These are phyloP conservation scores for Ormyrus pomaceus DNA, from an alignment of 2,888 invertebrate genomes.

Conservation along the genomic window DNA sequence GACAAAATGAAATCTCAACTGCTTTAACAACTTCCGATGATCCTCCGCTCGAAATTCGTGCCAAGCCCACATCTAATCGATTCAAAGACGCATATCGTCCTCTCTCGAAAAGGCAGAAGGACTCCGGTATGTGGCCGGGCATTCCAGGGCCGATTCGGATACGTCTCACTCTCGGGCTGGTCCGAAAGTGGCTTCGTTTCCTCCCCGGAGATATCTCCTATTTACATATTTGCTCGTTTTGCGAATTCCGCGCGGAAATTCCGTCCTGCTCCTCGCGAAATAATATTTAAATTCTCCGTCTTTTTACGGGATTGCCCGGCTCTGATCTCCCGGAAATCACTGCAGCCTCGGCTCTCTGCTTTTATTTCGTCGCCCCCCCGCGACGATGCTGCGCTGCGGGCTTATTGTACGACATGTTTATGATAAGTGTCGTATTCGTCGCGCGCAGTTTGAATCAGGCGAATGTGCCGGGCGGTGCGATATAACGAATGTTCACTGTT, in stretches of 20 bases:
- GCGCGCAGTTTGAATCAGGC: not conserved
- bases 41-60: too few relatives aligned
- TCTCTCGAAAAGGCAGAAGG: too few relatives aligned
- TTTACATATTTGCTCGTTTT: constrained; percentile 48
- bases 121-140: too few relatives aligned
- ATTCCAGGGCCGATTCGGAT: too few relatives aligned
- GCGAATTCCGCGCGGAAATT: constrained; percentile 46
- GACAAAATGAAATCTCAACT: too few relatives aligned
- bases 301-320: constrained; percentile 33
- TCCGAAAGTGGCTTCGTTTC: too few relatives aligned
- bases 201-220: constrained; percentile 13
- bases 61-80: too few relatives aligned
- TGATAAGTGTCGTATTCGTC: constrained; percentile 33
- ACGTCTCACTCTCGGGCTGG: not conserved
- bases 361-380: too few relatives aligned
- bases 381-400: not conserved
- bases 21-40: too few relatives aligned
- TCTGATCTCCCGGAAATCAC: constrained; percentile 45
- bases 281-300: constrained; percentile 55
- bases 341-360: not conserved
- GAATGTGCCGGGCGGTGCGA: too few relatives aligned
- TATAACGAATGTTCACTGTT: too few relatives aligned
- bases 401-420: constrained; percentile 33
- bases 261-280: constrained; percentile 33
- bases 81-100: too few relatives aligned